Evolutionary conservation across 2,888 invertebrate genomes (phyloP).

Genomic region (Melinaea menophilus): DNA sequence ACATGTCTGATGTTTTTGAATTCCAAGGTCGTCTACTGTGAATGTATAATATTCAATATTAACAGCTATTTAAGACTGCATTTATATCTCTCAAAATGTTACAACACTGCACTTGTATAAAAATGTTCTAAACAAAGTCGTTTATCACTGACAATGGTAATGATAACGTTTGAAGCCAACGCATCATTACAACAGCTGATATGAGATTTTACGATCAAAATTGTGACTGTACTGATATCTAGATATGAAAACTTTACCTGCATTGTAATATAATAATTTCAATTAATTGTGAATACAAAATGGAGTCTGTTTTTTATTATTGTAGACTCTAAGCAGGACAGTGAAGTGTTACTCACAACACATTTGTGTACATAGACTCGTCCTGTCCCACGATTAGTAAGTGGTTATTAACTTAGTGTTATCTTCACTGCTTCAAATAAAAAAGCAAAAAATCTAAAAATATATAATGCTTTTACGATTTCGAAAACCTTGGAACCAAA

Average conservation of each 20-base stretch:
- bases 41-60: neutral
- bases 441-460: too few relatives aligned
- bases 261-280: too few relatives aligned
- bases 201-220: slow-evolving; percentile 1
- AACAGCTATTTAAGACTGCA: neutral
- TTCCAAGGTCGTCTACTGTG: slow-evolving; percentile 1
- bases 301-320: slow-evolving; percentile 5
- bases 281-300: neutral
- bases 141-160: slow-evolving; percentile 5
- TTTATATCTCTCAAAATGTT: neutral
- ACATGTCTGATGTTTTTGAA: neutral
- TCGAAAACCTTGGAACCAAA: too few relatives aligned
- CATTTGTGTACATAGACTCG: slow-evolving; percentile 58
- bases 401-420: too few relatives aligned
- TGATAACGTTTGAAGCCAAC: neutral
- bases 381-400: slow-evolving; percentile 60
- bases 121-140: neutral
- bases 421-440: too few relatives aligned
- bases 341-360: slow-evolving; percentile 38
- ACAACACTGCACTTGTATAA: neutral
- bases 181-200: slow-evolving; percentile 2
- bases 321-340: slow-evolving; percentile 6
- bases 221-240: neutral
- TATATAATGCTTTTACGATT: too few relatives aligned
- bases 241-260: neutral